phyloP scores from a whole-genome alignment of 1,140 invertebrate species.

The Mercenaria mercenaria region DNA sequence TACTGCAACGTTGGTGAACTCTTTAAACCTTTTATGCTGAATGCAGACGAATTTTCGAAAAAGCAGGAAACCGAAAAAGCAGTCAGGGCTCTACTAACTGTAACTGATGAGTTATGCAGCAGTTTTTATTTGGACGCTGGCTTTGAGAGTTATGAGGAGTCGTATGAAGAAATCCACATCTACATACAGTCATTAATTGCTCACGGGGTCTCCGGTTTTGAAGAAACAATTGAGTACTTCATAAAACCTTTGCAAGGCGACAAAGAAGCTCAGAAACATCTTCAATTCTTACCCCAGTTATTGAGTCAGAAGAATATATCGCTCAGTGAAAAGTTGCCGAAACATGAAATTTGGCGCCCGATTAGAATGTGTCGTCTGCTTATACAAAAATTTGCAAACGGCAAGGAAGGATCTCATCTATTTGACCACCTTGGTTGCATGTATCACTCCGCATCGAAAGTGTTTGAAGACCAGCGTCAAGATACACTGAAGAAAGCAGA shows the following conservation, averaged over 20 bases:
- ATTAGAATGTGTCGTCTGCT: conserved; percentile 64
- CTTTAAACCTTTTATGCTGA: conserved; percentile 50
- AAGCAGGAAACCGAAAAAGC: conserved; percentile 23
- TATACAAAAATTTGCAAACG: conserved; percentile 58
- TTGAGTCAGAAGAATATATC: conserved; percentile 61
- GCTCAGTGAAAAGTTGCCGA: conserved; percentile 52
- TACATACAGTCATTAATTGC: conserved; percentile 54
- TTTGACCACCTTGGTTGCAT: conserved; percentile 62
- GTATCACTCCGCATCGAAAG: conserved; percentile 59
- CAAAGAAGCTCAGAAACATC: conserved; percentile 52
- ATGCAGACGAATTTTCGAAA: conserved; percentile 42
- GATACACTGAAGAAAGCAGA: conserved; percentile 54
- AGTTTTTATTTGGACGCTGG: conserved; percentile 62
- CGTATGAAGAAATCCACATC: conserved; percentile 35
- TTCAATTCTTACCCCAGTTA: conserved; percentile 39
- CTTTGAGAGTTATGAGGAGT: conserved; percentile 54
- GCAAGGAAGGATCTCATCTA: conserved; percentile 59
- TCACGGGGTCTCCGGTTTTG: conserved; percentile 54
- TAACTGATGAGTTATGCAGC: conserved; percentile 57
- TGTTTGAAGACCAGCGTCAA: conserved; percentile 44
- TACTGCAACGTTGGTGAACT: conserved; percentile 54
- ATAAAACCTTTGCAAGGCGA: conserved; percentile 61
- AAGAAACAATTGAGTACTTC: conserved; percentile 61
- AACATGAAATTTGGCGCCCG: conserved; percentile 60
- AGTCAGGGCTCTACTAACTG: conserved; percentile 13